Base-by-base conservation (phyloP, 1,140 invertebrate species). In the Agrilus planipennis region DNA sequence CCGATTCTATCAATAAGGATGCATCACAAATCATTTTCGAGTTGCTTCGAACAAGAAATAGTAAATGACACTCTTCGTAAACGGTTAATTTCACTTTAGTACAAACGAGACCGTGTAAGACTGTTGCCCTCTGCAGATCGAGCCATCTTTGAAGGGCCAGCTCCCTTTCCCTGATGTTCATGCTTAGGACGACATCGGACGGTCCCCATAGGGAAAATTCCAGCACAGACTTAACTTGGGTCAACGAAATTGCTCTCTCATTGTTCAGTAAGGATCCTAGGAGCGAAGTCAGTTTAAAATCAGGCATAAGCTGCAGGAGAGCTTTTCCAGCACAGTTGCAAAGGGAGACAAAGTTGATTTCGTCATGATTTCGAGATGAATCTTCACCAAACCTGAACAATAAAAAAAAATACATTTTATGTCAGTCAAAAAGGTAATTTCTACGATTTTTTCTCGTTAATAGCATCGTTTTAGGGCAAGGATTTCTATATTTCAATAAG, bases 151-250 rank as follows among this genome's bases (percentile, higher is more conserved):
- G 83, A 2, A 87, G 54, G 0, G 76, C 76, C 11, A 77, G 52
- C 46, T 84, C 81, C 3, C 79, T 68, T 43, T 84, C 81, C 18
- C 73, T 70, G 0, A 69, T 67, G 1, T 74, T 73, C 4, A 72
- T 72, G 0, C 75, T 73, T 9, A 83, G 64, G 0, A 73, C 72
- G 1, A 80, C 75, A 52, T 85, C 82, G 9, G 80, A 72, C 1
- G 85, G 86, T 2, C 85, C 86, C 84, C 85, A 91, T 2, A 91
- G 62, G 43, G 81, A 81, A 51, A 84, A 85, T 54, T 89, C 85
- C 18, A 89, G 57, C 0, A 89, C 71, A 0, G 81, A 76, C 60
- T 88, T 88, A 0, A 76, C 75, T 57, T 72, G 71, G 25, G 69
- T 73, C 17, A 89, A 55, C 2, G 80, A 82, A 19, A 80, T 72